Percentiles rank a stretch among this genome's conserved stretches.
Conservation (phyloP, 2,888 invertebrate genomes). For the Drosophila mulleri region DNA sequence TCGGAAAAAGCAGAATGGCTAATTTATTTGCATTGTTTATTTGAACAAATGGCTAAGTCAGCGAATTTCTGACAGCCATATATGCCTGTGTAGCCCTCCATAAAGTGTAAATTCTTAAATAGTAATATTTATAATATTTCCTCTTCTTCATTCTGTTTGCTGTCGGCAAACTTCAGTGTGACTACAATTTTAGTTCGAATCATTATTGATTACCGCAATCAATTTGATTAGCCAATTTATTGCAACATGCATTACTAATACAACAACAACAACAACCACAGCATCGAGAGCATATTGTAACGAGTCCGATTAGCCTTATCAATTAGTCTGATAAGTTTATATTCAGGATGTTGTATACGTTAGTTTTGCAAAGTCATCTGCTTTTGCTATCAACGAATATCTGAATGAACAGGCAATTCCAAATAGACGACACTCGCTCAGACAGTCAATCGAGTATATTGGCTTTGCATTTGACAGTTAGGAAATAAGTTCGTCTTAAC, state of each 20-base stretch:
- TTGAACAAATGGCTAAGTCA: conserved; percentile 41
- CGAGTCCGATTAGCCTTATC: conserved; percentile 44
- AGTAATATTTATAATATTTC: conserved; percentile 6
- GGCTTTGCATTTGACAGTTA: background rate
- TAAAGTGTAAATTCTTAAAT: conserved; percentile 3
- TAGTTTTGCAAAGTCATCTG: conserved; percentile 35
- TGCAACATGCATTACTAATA: conserved; percentile 9
- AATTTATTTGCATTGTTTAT: conserved; percentile 50
- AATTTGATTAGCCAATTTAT: conserved; percentile 32
- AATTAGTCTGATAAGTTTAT: conserved; percentile 28
- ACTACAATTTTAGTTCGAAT: background rate
- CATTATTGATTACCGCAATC: conserved; percentile 10
- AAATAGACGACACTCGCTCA: background rate
- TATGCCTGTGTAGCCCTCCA: background rate
- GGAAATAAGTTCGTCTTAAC: background rate
- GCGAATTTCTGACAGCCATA: conserved; percentile 7
- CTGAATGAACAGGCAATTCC: conserved; percentile 22
- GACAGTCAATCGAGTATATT: background rate
- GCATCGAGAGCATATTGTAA: conserved; percentile 5
- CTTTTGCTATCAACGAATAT: conserved; percentile 31
- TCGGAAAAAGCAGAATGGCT: conserved; percentile 30
- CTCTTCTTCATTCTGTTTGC: conserved; percentile 1
- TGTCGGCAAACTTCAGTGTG: conserved; percentile 4
- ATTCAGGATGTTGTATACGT: conserved; percentile 39
- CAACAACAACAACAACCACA: background rate